These are phyloP conservation scores for Pagrus major DNA, from an alignment of 2,113 vertebrate genomes.

Conservation along the genomic window DNA sequence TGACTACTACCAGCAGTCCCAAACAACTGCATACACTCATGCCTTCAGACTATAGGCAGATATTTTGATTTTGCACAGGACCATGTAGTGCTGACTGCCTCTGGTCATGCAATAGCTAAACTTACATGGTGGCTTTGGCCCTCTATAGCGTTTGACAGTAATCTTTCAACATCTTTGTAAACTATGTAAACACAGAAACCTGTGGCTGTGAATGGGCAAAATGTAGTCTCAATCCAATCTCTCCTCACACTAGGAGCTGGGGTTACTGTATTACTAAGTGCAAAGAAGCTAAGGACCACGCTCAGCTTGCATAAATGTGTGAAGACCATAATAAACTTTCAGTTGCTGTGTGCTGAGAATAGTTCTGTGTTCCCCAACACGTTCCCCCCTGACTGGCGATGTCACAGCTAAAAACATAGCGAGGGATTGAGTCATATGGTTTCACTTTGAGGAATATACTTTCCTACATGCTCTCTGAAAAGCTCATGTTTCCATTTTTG, in stretches of 20 bases:
- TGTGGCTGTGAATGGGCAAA: slow-evolving; percentile 42
- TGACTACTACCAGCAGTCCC: slow-evolving; percentile 33
- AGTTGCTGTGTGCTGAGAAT: slow-evolving; percentile 38
- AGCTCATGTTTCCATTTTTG: slow-evolving; percentile 80
- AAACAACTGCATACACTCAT: slow-evolving; percentile 37
- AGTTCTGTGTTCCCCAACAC: slow-evolving; percentile 53
- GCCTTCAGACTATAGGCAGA: slow-evolving; percentile 33
- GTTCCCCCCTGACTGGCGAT: slow-evolving; percentile 42
- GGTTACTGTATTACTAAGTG: slow-evolving; percentile 54
- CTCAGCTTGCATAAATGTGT: slow-evolving; percentile 36
- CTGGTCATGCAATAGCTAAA: slow-evolving; percentile 56
- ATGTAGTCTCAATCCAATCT: slow-evolving; percentile 64
- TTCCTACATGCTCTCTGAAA: slow-evolving; percentile 75
- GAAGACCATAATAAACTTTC: slow-evolving; percentile 57
- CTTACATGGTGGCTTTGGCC: slow-evolving; percentile 65
- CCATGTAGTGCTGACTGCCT: slow-evolving; percentile 46
- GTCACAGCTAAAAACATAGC: slow-evolving; percentile 49
- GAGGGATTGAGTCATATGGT: slow-evolving; percentile 79
- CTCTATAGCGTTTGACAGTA: slow-evolving; percentile 72
- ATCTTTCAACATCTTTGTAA: slow-evolving; percentile 76
- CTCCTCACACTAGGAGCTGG: slow-evolving; percentile 44
- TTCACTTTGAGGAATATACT: slow-evolving; percentile 83
- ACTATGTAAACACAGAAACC: slow-evolving; percentile 78
- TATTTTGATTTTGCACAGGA: slow-evolving; percentile 66
- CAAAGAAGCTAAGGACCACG: slow-evolving; percentile 17